These are phyloP conservation scores for Microtus oregoni DNA, from an alignment of 2,113 vertebrate genomes.

Conservation along the genomic window DNA sequence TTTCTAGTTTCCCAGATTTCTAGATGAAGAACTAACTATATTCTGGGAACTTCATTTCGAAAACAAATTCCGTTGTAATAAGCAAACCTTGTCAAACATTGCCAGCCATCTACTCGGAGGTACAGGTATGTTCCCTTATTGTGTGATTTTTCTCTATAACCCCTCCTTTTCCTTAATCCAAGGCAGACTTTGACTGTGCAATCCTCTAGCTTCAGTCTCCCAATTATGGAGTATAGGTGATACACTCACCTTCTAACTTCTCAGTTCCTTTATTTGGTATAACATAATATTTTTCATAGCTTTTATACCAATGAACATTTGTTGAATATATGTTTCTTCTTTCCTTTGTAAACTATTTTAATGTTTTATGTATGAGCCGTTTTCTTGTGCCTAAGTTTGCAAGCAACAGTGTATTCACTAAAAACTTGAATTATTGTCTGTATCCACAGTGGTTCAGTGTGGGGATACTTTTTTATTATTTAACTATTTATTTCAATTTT, in stretches of 20 bases:
- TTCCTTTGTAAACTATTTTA: background rate
- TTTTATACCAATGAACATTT: background rate
- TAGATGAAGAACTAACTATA: background rate
- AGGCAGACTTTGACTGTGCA: background rate
- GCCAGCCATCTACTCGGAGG: background rate
- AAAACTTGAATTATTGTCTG: background rate
- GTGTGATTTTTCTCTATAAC: background rate
- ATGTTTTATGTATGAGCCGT: background rate
- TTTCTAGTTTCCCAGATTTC: background rate
- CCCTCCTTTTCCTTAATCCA: background rate
- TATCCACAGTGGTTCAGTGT: background rate
- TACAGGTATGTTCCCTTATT: background rate
- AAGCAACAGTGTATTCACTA: background rate
- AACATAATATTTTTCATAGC: background rate
- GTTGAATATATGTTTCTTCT: background rate
- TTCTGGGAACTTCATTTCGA: background rate
- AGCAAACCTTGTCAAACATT: background rate
- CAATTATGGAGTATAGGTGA: background rate
- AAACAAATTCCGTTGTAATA: background rate
- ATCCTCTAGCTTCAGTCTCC: accelerated
- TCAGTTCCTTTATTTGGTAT: background rate
- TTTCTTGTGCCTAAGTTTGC: background rate
- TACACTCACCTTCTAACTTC: background rate
- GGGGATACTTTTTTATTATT: background rate
- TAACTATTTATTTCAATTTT: background rate